These are phyloP conservation scores for Neodiprion virginianus DNA, from an alignment of 1,140 invertebrate genomes.

Conservation along the genomic window DNA sequence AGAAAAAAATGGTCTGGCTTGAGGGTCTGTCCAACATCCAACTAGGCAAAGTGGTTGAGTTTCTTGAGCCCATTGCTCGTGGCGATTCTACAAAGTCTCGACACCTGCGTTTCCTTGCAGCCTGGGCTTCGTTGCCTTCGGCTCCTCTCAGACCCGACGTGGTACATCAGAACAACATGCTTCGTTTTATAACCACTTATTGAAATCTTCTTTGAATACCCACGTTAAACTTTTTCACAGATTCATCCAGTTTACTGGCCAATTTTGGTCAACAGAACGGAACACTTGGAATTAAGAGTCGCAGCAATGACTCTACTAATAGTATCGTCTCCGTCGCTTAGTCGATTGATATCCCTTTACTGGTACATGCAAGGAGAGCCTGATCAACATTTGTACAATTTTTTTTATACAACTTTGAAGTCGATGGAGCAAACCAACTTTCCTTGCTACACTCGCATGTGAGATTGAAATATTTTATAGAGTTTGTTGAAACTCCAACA, in stretches of 20 bases:
- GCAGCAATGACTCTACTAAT: conserved; percentile 70
- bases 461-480: conserved; percentile 39
- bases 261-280: conserved; percentile 71
- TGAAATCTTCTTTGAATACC: not conserved
- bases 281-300: conserved; percentile 72
- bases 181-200: conserved; percentile 12
- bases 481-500: conserved; percentile 9
- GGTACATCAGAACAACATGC: conserved; percentile 42
- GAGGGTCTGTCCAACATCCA: conserved; percentile 72
- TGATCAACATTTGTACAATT: conserved; percentile 71
- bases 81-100: conserved; percentile 59
- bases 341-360: conserved; percentile 71
- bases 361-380: conserved; percentile 71
- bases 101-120: conserved; percentile 67
- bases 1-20: conserved; percentile 73
- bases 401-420: conserved; percentile 75
- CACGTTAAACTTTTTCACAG: conserved; percentile 43
- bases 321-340: conserved; percentile 66
- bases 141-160: conserved; percentile 63
- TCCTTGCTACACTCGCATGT: conserved; percentile 69
- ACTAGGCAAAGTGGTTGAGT: conserved; percentile 66
- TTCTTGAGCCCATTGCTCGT: conserved; percentile 66
- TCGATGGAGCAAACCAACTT: conserved; percentile 71
- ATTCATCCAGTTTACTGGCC: conserved; percentile 72
- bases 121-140: conserved; percentile 67